Base-by-base conservation (phyloP, 2,113 vertebrate species). In the Prietella phreatophila region DNA sequence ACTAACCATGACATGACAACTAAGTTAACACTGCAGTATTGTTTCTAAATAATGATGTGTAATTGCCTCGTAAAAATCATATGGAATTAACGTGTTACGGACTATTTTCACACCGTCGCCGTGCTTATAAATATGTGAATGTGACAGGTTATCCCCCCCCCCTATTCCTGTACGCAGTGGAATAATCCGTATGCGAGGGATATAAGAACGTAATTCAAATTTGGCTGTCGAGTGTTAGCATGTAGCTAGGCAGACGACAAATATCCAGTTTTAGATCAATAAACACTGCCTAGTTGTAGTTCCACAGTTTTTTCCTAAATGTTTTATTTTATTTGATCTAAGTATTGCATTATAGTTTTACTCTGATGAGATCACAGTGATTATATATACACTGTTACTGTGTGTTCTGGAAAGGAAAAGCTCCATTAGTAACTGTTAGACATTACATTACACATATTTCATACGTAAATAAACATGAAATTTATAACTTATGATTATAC, bases 31-130 rank as follows among this genome's bases (percentile, higher is more conserved):
- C 4, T 30, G 42, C 42, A 67, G 30, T 33, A 5, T 10, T 5
- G 27, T 2, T 10, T 33, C 0, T 19, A 30, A 50, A 84, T 50
- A 20, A 67, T 53, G 15, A 5, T 13, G 2, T n/a, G 9, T 6
- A 9, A 17, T 56, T 2, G 0, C 1, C 17, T 19, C 7, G 8
- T 13, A 0, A 19, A 4, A 5, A 58, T 15, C 11, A 15, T 2
- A 30, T 5, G 0, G 3, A 7, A 13, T 2, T n/a, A 9, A 17
- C 50, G 50, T 19, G 10, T 17, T 39, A 42, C 25, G 36, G 11
- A 19, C 47, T 83, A 65, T 65, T 83, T 42, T 47, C n/a, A 19
- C 11, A 83, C 50, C 7, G 61, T 53, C 0, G 67, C 20, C 8
- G 1, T 53, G 25, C 17, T 67, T 67, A 50, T 67, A 67, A 47